Percentiles rank a stretch among this genome's conserved stretches.
Evolutionary conservation across 2,797 vertebrate genomes (phyloP).

Genomic region (Phataginus tetradactyla): DNA sequence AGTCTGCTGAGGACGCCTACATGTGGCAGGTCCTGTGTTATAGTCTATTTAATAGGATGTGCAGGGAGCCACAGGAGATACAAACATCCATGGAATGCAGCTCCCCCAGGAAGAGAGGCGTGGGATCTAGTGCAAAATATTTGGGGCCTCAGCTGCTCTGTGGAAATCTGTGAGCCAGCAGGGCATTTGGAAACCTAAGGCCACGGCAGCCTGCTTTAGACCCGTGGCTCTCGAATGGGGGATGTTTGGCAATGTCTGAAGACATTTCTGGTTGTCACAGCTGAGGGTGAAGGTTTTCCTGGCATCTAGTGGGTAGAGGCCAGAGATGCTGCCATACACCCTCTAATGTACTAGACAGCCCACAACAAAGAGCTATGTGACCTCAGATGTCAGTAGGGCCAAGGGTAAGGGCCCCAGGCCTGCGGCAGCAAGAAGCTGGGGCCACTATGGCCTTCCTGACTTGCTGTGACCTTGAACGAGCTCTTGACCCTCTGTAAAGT

Average conservation of each 20-base stretch:
- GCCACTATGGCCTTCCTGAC: background rate
- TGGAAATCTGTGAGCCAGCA: background rate
- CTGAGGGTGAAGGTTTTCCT: no score
- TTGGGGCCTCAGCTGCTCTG: background rate
- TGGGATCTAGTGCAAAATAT: rapidly evolving
- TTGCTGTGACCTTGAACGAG: background rate
- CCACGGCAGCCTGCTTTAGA: background rate
- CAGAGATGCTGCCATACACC: background rate
- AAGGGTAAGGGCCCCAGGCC: background rate
- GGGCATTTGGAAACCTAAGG: background rate
- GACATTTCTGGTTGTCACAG: background rate
- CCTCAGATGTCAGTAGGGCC: background rate
- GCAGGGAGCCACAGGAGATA: background rate
- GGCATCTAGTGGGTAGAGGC: background rate
- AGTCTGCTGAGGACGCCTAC: rapidly evolving
- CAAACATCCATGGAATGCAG: rapidly evolving
- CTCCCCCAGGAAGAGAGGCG: rapidly evolving
- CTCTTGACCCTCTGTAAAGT: background rate
- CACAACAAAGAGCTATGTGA: rapidly evolving
- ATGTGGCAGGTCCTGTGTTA: rapidly evolving
- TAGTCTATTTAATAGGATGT: background rate
- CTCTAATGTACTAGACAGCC: rapidly evolving
- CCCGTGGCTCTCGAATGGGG: background rate
- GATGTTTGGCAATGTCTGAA: background rate
- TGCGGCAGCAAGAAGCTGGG: rapidly evolving